Base-by-base conservation (phyloP, 2,888 invertebrate genomes). In the Lypha dubia region DNA sequence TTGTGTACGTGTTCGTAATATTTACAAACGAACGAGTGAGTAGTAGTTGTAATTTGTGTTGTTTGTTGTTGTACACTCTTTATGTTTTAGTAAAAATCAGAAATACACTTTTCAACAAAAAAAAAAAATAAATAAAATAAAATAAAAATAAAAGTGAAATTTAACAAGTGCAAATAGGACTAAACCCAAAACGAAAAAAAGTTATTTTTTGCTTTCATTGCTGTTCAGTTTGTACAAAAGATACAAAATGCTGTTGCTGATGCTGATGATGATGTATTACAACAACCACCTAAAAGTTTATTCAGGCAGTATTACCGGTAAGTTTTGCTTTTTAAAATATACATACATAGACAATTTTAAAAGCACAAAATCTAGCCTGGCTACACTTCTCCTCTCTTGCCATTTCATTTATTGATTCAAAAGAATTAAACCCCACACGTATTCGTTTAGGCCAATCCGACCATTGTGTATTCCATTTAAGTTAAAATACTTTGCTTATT, bases 281-380 rank as follows among this genome's bases (percentile, higher is more conserved):
- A n/a, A n/a, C 17, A 32, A 41, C n/a, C 9, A 17, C 11, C 11
- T 17, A 67, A 9, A 8, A 6, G 32, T 51, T 74, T 68, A 24
- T 8, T 70, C 15, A 8, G 35, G 49, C 35, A 41, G 28, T 17
- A 17, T 35, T 56, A 62, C 22, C 44, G 74, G 80, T 80, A 68
- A 80, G 73, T 80, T 79, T 68, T 53, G 38, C 6, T 70, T 8
- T 71, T 56, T n/a, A n/a, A n/a, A n/a, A n/a, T n/a, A n/a, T n/a
- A n/a, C n/a, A 2, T 67, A 17, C 60, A 28, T 7, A 6, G 22
- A n/a, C 22, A 56, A 38, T 17, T 46, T 20, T 58, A 44, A 24
- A 49, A 5, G 15, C 20, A n/a, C 51, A 13, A 24, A 75, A 81
- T 70, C 53, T 68, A 68, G 44, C 6, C 15, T 53, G 17, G 6